Conservation (phyloP, 2,888 invertebrate genomes). For the Tetragonisca angustula region DNA sequence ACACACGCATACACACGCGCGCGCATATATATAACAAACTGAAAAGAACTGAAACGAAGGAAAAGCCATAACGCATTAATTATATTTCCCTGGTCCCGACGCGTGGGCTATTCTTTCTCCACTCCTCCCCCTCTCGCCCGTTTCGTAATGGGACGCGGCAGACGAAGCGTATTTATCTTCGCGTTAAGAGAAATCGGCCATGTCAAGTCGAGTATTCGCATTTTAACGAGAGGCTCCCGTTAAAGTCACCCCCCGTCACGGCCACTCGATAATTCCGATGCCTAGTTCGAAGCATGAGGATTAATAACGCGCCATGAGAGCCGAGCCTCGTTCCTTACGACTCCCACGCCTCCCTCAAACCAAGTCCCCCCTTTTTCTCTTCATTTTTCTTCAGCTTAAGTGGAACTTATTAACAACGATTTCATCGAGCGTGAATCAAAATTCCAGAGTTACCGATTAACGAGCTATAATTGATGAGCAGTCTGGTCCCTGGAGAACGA, state of each 20-base stretch:
- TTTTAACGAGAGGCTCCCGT: conserved; percentile 78
- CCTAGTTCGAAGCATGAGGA: conserved; percentile 58
- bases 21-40: too few relatives aligned
- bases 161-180: conserved; percentile 73
- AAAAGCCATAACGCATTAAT: not conserved
- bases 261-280: conserved; percentile 62
- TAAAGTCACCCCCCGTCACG: conserved; percentile 59
- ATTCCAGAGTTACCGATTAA: not conserved
- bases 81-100: not conserved
- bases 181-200: conserved; percentile 76
- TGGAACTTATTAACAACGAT: conserved; percentile 25
- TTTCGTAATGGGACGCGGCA: conserved; percentile 6
- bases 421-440: conserved; percentile 1
- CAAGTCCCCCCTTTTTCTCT: not conserved
- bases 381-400: not conserved
- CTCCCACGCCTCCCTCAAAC: not conserved
- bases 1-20: too few relatives aligned
- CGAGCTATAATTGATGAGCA: conserved; percentile 5
- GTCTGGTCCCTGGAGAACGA: not conserved
- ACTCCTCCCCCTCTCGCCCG: too few relatives aligned
- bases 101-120: not conserved
- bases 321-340: conserved; percentile 10
- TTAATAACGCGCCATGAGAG: conserved; percentile 58
- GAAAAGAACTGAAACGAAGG: not conserved
- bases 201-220: conserved; percentile 80